phyloP scores from a whole-genome alignment of 1,140 invertebrate genomes.

The Battus philenor region DNA sequence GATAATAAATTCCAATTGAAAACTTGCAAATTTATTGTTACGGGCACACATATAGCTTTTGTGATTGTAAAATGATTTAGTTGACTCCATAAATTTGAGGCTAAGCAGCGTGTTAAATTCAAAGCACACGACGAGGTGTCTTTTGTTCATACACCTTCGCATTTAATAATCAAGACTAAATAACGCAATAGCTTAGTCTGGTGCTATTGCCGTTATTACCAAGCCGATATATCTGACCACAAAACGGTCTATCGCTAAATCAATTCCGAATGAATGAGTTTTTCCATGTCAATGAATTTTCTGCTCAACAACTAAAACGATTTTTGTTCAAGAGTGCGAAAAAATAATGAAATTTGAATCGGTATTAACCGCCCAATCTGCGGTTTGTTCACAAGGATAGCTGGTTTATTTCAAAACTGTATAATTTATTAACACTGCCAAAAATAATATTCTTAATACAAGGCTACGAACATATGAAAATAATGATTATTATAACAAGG shows the following conservation, averaged over 20 bases:
- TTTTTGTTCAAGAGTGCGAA: constrained; percentile 25
- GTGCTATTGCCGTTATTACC: constrained; percentile 38
- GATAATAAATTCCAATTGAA: too few species aligned
- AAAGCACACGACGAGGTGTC: neutral
- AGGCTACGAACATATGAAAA: too few species aligned
- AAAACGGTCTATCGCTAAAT: constrained; percentile 52
- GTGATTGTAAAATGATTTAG: constrained; percentile 1
- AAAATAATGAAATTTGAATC: neutral
- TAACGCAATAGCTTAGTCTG: constrained; percentile 14
- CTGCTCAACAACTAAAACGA: constrained; percentile 37
- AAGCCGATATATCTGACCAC: constrained; percentile 50
- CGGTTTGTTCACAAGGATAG: too few species aligned
- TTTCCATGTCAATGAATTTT: constrained; percentile 56
- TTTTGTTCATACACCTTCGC: neutral
- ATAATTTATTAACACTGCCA: too few species aligned
- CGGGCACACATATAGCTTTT: neutral
- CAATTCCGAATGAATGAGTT: constrained; percentile 53
- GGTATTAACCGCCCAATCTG: too few species aligned
- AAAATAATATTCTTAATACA: too few species aligned
- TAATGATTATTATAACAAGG: too few species aligned
- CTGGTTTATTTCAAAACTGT: too few species aligned
- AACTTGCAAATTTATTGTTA: too few species aligned
- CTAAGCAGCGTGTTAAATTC: constrained; percentile 6
- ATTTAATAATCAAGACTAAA: constrained; percentile 2
- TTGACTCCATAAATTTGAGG: constrained; percentile 7